These are phyloP conservation scores for Drosophila birchii DNA, from an alignment of 2,888 invertebrate species.

Conservation along the genomic window DNA sequence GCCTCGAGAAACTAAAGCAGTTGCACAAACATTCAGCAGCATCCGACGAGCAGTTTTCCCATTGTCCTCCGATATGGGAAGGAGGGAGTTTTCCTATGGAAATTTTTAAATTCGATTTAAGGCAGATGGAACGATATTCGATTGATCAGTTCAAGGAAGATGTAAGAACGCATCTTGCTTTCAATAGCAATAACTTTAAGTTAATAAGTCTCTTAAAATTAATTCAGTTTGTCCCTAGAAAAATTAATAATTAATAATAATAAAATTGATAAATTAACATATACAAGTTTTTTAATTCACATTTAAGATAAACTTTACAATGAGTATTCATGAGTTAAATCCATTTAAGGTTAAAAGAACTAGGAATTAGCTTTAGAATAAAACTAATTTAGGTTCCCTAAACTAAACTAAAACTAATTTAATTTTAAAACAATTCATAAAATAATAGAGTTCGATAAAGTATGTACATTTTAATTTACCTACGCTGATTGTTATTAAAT, in stretches of 20 bases:
- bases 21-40: constrained; percentile 69
- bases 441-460: no score
- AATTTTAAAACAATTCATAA: not conserved
- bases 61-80: constrained; percentile 13
- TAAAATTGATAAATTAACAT: not conserved
- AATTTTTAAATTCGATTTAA: constrained; percentile 9
- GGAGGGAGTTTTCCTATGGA: not conserved
- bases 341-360: not conserved
- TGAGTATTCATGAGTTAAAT: not conserved
- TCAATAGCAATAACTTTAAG: no score
- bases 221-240: not conserved
- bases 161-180: no score
- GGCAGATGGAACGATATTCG: constrained; percentile 19
- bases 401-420: no score
- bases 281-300: not conserved
- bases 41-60: constrained; percentile 24
- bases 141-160: not conserved
- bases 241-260: not conserved
- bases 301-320: not conserved
- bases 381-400: not conserved
- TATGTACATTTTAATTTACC: no score
- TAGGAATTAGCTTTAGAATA: not conserved
- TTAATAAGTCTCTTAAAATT: not conserved
- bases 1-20: constrained; percentile 69
- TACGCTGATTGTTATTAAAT: no score